These are phyloP conservation scores for Ramazzottius varieornatus DNA, from an alignment of 2,888 invertebrate species.

Conservation along the genomic window DNA sequence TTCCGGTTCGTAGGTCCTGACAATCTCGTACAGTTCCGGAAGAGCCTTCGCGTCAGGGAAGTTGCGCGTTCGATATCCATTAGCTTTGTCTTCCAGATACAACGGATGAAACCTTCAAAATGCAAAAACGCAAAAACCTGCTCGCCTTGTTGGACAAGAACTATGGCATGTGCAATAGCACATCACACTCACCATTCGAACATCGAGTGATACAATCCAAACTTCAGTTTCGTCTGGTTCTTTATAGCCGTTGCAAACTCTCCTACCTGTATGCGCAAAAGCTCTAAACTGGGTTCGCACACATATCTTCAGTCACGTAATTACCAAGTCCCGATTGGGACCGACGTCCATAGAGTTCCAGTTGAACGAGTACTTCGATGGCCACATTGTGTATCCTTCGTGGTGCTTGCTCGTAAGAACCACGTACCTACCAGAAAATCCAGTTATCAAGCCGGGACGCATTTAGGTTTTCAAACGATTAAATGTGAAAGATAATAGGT, in stretches of 20 bases:
- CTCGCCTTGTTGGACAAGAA: too few relatives aligned
- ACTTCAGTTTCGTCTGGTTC: constrained; percentile 31
- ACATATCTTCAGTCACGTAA: too few relatives aligned
- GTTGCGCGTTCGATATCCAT: constrained; percentile 10
- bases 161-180: too few relatives aligned
- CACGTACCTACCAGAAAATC: constrained; percentile 34
- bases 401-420: constrained; percentile 66
- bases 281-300: too few relatives aligned
- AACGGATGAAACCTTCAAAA: constrained; percentile 16
- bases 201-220: constrained; percentile 21
- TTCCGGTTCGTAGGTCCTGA: constrained; percentile 18
- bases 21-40: constrained; percentile 41
- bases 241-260: constrained; percentile 43
- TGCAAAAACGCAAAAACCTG: neutral
- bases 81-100: constrained; percentile 16
- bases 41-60: constrained; percentile 13
- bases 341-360: constrained; percentile 59
- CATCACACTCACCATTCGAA: constrained; percentile 20
- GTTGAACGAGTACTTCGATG: constrained; percentile 49
- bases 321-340: constrained; percentile 43
- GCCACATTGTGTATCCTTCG: constrained; percentile 58
- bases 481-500: too few relatives aligned
- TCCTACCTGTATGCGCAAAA: too few relatives aligned
- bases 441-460: neutral
- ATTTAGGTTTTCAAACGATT: too few relatives aligned